Evolutionary conservation across 2,113 vertebrate genomes (phyloP), one percentile per base, ranked within the genome.

Genomic region (Halcyon senegalensis): DNA sequence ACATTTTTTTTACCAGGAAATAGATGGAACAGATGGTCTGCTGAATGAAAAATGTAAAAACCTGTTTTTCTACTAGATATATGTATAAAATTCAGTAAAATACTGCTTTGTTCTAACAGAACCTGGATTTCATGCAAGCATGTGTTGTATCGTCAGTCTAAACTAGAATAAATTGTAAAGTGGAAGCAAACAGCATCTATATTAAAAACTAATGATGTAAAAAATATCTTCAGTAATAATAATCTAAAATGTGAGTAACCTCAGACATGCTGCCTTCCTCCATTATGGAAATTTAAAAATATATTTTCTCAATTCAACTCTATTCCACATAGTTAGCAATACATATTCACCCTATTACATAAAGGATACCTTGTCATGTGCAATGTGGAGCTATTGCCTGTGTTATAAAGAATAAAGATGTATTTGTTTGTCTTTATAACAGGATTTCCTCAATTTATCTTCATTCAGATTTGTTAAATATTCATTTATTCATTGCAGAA

Each of bases 191-290:
- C 30, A 64, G 48, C 76, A 84, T 55, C 74, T 95, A 76, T 93
- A 96, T 95, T 93, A 96, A 96, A 96, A 97, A 91, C 90, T 95
- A 97, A 97, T 95, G 95, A 94, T 95, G 95, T 89, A 91, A 96
- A 93, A 96, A 95, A 97, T 84, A 66, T 76, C 88, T 90, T 95
- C 84, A 94, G 80, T 41, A 93, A 89, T 92, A 94, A 95, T 93
- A 94, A 96, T 96, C 77, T 94, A 93, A 96, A 92, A 79, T 69
- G 60, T 60, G 86, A 92, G 77, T 96, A 95, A 94, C 90, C 92
- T 94, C 86, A 95, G 86, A 92, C 86, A 92, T 94, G 80, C 88
- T 96, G 96, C 86, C 77, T 96, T 96, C 44, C 74, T 92, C 90
- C 80, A 94, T 96, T 96, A 96, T 84, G 88, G 83, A 94, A 96